phyloP scores from a whole-genome alignment of 2,113 vertebrate species.

The Oryzias curvinotus region DNA sequence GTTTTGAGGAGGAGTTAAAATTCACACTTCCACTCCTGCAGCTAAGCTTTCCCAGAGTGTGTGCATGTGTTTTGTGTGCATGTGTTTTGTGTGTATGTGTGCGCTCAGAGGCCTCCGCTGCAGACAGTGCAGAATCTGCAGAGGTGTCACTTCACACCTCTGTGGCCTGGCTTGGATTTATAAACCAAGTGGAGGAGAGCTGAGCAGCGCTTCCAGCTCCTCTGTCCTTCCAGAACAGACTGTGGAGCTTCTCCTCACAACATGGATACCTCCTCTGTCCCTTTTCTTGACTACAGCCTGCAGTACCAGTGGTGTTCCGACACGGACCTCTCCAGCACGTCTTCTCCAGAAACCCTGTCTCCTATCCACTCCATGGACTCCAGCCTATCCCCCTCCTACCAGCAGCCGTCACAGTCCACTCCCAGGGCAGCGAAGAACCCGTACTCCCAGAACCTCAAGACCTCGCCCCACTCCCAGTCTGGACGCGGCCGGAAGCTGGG shows the following conservation, averaged over 20 bases:
- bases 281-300: constrained; percentile 56
- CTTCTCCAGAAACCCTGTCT: constrained; percentile 75
- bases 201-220: constrained; percentile 51
- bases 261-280: constrained; percentile 71
- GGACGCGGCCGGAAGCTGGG: constrained; percentile 33
- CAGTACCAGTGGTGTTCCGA: constrained; percentile 78
- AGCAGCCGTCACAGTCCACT: constrained; percentile 43
- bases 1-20: constrained; percentile 79
- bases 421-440: constrained; percentile 18
- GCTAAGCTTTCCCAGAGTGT: constrained; percentile 75
- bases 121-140: constrained; percentile 73
- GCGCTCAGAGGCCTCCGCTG: constrained; percentile 41
- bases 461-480: constrained; percentile 25
- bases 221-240: constrained; percentile 38
- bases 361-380: constrained; percentile 72
- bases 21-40: constrained; percentile 78
- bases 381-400: constrained; percentile 68
- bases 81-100: constrained; percentile 52
- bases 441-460: constrained; percentile 25
- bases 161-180: constrained; percentile 68
- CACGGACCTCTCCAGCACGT: constrained; percentile 76
- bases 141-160: constrained; percentile 84
- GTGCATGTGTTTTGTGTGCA: constrained; percentile 10
- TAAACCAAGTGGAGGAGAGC: constrained; percentile 62
- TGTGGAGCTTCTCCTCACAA: constrained; percentile 41